Evolutionary conservation across 1,140 invertebrate genomes (phyloP), one percentile per base, ranked within the genome.

Genomic region (Brachionus sp.): DNA sequence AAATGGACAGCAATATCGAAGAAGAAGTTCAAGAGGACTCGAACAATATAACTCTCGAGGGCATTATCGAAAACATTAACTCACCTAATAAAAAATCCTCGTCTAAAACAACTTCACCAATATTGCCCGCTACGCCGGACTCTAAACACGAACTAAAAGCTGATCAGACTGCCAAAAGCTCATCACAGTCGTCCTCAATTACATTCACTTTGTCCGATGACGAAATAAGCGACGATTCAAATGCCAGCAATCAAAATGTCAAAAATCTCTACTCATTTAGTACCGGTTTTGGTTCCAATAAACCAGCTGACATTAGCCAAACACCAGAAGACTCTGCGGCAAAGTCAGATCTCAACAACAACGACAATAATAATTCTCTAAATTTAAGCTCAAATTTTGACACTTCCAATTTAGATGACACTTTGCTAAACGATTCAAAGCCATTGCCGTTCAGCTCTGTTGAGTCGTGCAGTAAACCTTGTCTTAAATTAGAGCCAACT

Each of bases 211-310:
- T 80, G 39, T 42, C 35, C 16, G 77, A 80, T 66, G 77, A 80
- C 10, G 77, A 80, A 66, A 80, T 80, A 62, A 66, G 77, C 23
- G 77, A 80, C 9, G 77, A 80, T 29, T 80, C 77, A 1, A 80
- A 80, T 53, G 77, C 77, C 5, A 80, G 77, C 35, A 80, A 57
- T 50, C 77, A 80, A 44, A 80, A 80, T 80, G 39, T 80, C 9
- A 57, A 80, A 25, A 75, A 75, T 75, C 16, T 73, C 9, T 75
- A 75, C 44, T 75, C 70, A 5, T 46, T 75, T 12, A 35, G 29
- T 3, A 37, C 66, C 29, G 25, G 37, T 25, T 46, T 46, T 75
- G 13, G 19, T 10, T 13, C 70, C 0, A 75, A 10, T 10, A 46
- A 75, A 7, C 37, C 16, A 29, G 12, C 19, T 10, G 23, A 44